Percentiles rank a stretch among this genome's conserved stretches.
Evolutionary conservation across 2,888 invertebrate species (phyloP).

Genomic region (Rhingia rostrata): DNA sequence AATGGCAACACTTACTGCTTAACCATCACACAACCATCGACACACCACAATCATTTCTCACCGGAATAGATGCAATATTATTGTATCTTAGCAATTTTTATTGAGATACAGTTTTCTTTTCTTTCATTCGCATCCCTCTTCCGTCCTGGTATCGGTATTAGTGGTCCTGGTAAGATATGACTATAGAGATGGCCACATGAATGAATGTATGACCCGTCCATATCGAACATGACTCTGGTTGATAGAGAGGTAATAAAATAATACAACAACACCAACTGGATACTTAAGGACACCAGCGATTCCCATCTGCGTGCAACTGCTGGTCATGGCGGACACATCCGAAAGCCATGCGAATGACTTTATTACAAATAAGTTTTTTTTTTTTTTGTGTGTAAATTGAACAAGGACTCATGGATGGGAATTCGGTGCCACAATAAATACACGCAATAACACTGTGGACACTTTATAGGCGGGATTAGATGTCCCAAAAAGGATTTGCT

Average conservation of each 20-base stretch:
- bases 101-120: slow-evolving; percentile 41
- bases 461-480: slow-evolving; percentile 65
- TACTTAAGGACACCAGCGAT: slow-evolving; percentile 33
- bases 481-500: slow-evolving; percentile 41
- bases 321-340: slow-evolving; percentile 1
- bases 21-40: not conserved
- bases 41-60: slow-evolving; percentile 47
- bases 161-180: slow-evolving; percentile 50
- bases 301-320: slow-evolving; percentile 53
- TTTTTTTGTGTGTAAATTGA: slow-evolving; percentile 3
- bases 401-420: not conserved
- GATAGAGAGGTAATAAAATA: slow-evolving; percentile 67
- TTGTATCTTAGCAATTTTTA: slow-evolving; percentile 63
- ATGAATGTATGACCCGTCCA: slow-evolving; percentile 62
- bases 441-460: slow-evolving; percentile 24
- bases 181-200: slow-evolving; percentile 60
- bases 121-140: slow-evolving; percentile 11
- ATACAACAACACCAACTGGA: slow-evolving; percentile 56
- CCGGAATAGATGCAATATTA: slow-evolving; percentile 56
- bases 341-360: slow-evolving; percentile 47
- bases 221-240: slow-evolving; percentile 55
- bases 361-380: slow-evolving; percentile 55
- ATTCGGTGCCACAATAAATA: slow-evolving; percentile 44
- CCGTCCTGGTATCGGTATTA: slow-evolving; percentile 31
- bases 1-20: slow-evolving; percentile 40